Percentiles rank a stretch among this genome's conserved stretches.
Conservation (phyloP, 2,888 invertebrate genomes). For the Oxycera nigricornis region DNA sequence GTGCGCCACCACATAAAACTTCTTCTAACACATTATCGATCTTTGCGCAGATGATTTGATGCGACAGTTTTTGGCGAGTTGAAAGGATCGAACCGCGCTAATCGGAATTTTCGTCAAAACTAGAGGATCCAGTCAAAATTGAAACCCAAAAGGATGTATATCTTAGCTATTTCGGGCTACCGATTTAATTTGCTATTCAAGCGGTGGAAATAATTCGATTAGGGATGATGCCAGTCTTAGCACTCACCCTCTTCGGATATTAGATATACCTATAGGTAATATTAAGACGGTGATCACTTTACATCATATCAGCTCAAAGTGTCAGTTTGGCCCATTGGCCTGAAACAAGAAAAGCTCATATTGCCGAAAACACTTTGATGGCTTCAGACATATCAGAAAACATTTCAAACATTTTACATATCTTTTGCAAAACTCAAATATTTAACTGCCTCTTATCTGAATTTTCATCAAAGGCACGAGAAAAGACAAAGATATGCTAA, state of each 20-base stretch:
- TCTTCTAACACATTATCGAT: slow-evolving; percentile 22
- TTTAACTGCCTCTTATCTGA: too few relatives aligned
- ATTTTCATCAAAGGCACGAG: too few relatives aligned
- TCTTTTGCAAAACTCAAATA: too few relatives aligned
- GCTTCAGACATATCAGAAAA: too few relatives aligned
- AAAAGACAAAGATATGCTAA: too few relatives aligned
- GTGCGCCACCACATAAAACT: slow-evolving; percentile 9
- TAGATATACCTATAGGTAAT: not conserved
- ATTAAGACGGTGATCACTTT: not conserved
- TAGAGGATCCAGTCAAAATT: not conserved
- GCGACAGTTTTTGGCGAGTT: slow-evolving; percentile 21
- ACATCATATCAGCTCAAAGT: not conserved
- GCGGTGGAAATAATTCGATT: slow-evolving; percentile 18
- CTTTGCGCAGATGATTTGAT: slow-evolving; percentile 21
- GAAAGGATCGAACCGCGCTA: slow-evolving; percentile 3
- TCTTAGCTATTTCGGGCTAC: not conserved
- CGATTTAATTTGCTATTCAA: slow-evolving; percentile 9
- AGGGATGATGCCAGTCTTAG: not conserved
- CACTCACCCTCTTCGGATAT: not conserved
- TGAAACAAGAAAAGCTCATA: too few relatives aligned
- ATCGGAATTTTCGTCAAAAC: not conserved
- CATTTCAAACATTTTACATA: too few relatives aligned
- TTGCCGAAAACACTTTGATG: too few relatives aligned
- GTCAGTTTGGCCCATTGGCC: too few relatives aligned
- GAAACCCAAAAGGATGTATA: not conserved